Percentiles rank a stretch among this genome's conserved stretches.
Evolutionary conservation across 2,888 invertebrate genomes (phyloP).

Genomic region (Hemistola chrysoprasaria): DNA sequence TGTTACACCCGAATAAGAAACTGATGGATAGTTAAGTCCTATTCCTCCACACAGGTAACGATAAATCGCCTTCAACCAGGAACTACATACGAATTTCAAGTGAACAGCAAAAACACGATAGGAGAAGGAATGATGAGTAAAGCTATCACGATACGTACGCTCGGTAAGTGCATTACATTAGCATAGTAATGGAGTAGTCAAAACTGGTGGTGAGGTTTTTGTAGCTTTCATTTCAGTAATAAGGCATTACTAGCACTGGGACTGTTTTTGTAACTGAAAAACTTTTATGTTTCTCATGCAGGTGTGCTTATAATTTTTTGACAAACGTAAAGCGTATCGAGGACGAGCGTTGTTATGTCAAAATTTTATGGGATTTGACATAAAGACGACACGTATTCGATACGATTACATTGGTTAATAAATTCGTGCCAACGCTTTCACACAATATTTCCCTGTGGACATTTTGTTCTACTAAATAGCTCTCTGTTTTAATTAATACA

Average conservation of each 20-base stretch:
- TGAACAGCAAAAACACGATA: constrained; percentile 95
- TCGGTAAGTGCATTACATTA: constrained; percentile 84
- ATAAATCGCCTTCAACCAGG: constrained; percentile 95
- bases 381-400: too few species aligned
- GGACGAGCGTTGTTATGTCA: too few species aligned
- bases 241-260: constrained; percentile 6
- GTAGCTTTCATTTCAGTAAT: constrained; percentile 9
- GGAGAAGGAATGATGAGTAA: constrained; percentile 98
- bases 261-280: constrained; percentile 3
- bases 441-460: too few species aligned
- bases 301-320: too few species aligned
- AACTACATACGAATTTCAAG: constrained; percentile 97
- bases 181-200: constrained; percentile 19
- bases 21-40: not conserved
- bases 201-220: constrained; percentile 19
- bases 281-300: not conserved
- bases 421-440: too few species aligned
- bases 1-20: not conserved
- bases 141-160: constrained; percentile 93
- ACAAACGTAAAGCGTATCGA: too few species aligned
- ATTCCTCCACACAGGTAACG: constrained; percentile 83
- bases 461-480: too few species aligned
- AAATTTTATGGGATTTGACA: too few species aligned
- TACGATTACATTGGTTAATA: constrained; percentile 3
- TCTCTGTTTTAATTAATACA: too few species aligned